Percentiles rank a stretch among this genome's conserved stretches.
phyloP scores from a whole-genome alignment of 2,113 vertebrate genomes.

The Neolamprologus modestus region DNA sequence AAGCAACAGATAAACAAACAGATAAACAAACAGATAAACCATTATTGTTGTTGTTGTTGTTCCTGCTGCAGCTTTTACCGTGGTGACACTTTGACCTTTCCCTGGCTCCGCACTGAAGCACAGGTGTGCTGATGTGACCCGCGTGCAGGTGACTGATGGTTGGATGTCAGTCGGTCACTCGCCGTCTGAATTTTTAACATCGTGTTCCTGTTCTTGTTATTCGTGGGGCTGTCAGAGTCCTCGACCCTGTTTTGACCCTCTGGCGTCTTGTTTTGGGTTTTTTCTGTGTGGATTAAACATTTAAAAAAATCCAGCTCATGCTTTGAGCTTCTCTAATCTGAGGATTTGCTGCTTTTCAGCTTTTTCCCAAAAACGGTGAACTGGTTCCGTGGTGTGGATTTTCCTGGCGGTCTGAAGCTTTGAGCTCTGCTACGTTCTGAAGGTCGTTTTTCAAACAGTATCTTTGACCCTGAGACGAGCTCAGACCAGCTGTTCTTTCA shows the following conservation, averaged over 20 bases:
- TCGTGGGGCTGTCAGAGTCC: neutral
- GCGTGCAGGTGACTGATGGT: neutral
- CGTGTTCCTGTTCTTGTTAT: neutral
- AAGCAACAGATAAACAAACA: neutral
- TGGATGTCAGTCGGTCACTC: neutral
- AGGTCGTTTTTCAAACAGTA: neutral
- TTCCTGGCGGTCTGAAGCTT: neutral
- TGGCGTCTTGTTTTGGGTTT: neutral
- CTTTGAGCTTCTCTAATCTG: neutral
- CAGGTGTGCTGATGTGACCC: neutral
- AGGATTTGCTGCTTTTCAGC: neutral
- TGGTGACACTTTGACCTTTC: neutral
- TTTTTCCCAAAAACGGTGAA: neutral
- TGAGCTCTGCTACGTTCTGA: neutral
- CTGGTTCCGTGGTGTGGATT: accelerated
- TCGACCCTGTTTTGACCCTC: neutral
- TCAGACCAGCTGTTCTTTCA: neutral
- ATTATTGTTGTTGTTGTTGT: neutral
- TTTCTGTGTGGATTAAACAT: neutral
- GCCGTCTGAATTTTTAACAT: neutral
- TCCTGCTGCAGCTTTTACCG: neutral
- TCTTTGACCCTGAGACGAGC: neutral
- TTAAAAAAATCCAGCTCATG: neutral
- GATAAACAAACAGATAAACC: neutral
- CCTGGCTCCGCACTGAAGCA: accelerated